Conservation (phyloP, 2,888 invertebrate genomes). For the Cephus sareptanus region DNA sequence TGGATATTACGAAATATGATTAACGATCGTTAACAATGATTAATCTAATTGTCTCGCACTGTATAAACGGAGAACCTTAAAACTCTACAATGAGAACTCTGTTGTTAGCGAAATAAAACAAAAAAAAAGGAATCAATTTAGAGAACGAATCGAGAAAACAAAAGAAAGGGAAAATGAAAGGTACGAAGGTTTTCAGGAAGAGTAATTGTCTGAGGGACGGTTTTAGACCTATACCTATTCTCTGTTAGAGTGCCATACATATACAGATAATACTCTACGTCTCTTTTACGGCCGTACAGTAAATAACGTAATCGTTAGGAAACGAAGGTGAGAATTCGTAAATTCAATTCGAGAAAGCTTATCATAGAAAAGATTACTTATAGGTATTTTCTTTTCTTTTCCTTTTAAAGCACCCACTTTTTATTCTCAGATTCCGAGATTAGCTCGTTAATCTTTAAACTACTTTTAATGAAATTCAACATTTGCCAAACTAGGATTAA, state of each 20-base stretch:
- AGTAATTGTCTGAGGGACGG: background rate
- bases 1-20: background rate
- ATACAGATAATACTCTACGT: background rate
- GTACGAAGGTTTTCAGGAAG: background rate
- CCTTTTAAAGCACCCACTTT: background rate
- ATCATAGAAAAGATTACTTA: background rate
- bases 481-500: no score
- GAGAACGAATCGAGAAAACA: background rate
- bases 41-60: background rate
- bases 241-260: background rate
- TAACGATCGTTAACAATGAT: background rate
- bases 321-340: background rate
- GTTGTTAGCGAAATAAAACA: background rate
- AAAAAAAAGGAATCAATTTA: background rate
- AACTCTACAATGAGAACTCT: background rate
- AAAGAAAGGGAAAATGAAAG: background rate
- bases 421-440: background rate
- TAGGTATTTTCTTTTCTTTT: background rate
- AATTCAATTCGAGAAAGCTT: background rate
- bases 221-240: background rate
- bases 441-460: no score
- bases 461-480: no score
- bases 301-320: background rate
- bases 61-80: background rate
- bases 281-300: background rate